phyloP scores from a whole-genome alignment of 1,140 invertebrate species.

The Tetramorium parvispinum region DNA sequence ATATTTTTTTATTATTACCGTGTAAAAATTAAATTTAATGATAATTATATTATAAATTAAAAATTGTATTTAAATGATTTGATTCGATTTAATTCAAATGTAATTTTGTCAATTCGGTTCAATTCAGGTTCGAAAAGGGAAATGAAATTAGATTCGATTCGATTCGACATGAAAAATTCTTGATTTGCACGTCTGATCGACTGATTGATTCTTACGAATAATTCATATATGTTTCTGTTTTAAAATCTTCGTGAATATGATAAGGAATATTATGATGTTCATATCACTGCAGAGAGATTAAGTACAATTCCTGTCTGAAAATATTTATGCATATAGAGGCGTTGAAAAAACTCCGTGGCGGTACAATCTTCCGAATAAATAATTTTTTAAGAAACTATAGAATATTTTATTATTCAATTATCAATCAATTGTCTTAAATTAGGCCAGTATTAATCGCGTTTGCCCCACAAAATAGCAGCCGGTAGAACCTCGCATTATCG shows the following conservation, averaged over 20 bases:
- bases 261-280: slow-evolving; percentile 5
- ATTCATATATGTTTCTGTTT: neutral
- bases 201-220: slow-evolving; percentile 1
- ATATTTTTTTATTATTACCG: too few species aligned
- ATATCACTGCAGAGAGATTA: neutral
- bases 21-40: too few species aligned
- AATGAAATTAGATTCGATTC: too few species aligned
- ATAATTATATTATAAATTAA: too few species aligned
- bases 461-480: too few species aligned
- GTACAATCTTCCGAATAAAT: neutral
- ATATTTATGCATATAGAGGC: slow-evolving; percentile 27
- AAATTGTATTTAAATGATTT: too few species aligned
- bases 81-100: too few species aligned
- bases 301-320: slow-evolving; percentile 25
- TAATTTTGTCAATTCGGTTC: too few species aligned
- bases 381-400: neutral
- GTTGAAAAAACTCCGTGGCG: neutral
- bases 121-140: too few species aligned
- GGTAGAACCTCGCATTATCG: neutral
- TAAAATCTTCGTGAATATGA: neutral
- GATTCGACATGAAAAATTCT: too few species aligned
- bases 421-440: neutral
- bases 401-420: neutral
- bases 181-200: too few species aligned
- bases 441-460: neutral